Evolutionary conservation across 2,888 invertebrate species (phyloP).

Genomic region (Disparrhopalites patrizii): DNA sequence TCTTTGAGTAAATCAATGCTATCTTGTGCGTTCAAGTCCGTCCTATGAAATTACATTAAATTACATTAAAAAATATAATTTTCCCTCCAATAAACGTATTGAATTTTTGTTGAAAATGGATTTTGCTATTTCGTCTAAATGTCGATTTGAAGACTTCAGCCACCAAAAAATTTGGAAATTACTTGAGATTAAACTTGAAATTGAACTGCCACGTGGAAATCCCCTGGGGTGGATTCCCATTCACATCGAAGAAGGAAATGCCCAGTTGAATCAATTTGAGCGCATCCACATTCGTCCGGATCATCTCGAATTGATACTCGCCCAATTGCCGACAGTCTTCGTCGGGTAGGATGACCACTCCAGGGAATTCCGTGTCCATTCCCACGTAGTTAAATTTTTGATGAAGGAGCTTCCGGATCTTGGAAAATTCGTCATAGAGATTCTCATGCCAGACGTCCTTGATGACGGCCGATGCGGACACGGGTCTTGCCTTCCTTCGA

Average conservation of each 20-base stretch:
- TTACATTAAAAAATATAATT: too few species aligned
- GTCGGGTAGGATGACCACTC: constrained; percentile 53
- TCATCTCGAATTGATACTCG: constrained; percentile 51
- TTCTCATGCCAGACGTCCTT: constrained; percentile 98
- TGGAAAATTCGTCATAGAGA: constrained; percentile 91
- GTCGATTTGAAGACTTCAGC: too few species aligned
- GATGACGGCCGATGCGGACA: constrained; percentile 60
- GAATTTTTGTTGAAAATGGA: too few species aligned
- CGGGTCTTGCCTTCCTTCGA: not conserved
- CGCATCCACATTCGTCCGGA: constrained; percentile 58
- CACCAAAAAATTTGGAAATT: constrained; percentile 46
- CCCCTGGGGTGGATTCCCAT: constrained; percentile 53
- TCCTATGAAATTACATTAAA: too few species aligned
- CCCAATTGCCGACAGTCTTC: constrained; percentile 33
- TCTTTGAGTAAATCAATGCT: constrained; percentile 29
- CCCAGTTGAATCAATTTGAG: constrained; percentile 57
- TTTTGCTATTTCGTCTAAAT: too few species aligned
- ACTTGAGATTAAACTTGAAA: constrained; percentile 58
- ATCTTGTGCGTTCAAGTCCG: constrained; percentile 32
- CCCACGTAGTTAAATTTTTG: constrained; percentile 61
- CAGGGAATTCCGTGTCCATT: constrained; percentile 53
- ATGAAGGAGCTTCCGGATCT: constrained; percentile 70
- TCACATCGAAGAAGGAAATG: constrained; percentile 57
- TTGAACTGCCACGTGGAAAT: constrained; percentile 59
- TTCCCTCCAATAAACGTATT: too few species aligned